Evolutionary conservation across 2,113 vertebrate species (phyloP).

Genomic region (Macrotis lagotis): DNA sequence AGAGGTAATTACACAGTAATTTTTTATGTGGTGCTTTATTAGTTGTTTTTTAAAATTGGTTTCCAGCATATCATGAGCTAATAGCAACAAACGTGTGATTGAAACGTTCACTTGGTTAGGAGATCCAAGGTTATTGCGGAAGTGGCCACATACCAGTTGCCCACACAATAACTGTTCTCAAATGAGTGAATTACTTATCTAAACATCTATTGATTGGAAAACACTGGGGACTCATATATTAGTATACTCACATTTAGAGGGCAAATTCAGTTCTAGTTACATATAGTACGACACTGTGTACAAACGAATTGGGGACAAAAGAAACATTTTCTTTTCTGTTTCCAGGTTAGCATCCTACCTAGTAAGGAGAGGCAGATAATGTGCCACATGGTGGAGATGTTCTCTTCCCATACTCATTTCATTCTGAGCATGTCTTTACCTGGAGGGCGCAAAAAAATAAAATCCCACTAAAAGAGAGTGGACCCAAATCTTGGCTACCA

Average conservation of each 20-base stretch:
- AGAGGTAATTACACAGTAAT: constrained; percentile 78
- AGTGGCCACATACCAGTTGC: constrained; percentile 68
- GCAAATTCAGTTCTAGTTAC: constrained; percentile 55
- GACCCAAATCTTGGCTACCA: not conserved
- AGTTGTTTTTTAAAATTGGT: constrained; percentile 77
- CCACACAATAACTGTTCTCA: constrained; percentile 63
- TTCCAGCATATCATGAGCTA: constrained; percentile 73
- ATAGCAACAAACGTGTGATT: constrained; percentile 69
- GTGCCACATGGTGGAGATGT: not conserved
- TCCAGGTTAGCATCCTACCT: not conserved
- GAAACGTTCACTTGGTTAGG: constrained; percentile 20
- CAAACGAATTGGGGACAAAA: constrained; percentile 20
- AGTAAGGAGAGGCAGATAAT: not conserved
- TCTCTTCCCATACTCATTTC: not conserved
- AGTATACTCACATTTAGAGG: constrained; percentile 59
- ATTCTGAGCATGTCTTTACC: not conserved
- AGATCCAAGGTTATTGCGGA: constrained; percentile 63
- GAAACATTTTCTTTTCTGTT: not conserved
- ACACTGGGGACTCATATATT: constrained; percentile 55
- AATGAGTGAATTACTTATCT: constrained; percentile 67
- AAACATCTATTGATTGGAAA: constrained; percentile 73
- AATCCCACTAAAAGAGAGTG: not conserved
- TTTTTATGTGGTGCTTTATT: constrained; percentile 79
- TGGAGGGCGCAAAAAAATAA: not conserved
- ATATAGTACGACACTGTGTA: constrained; percentile 17